phyloP scores from a whole-genome alignment of 1,140 invertebrate species.

The Drosophila subpulchrella region DNA sequence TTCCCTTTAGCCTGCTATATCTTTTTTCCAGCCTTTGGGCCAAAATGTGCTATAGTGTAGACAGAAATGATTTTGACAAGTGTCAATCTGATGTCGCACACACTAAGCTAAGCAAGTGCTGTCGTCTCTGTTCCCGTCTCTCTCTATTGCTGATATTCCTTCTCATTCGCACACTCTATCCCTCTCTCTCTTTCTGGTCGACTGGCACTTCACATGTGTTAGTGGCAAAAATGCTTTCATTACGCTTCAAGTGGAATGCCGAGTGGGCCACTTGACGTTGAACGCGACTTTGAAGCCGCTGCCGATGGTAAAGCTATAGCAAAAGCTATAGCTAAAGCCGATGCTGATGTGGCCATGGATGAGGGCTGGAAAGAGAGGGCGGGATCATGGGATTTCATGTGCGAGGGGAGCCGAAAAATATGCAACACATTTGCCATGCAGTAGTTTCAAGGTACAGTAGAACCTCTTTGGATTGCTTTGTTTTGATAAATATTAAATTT shows the following conservation, averaged over 20 bases:
- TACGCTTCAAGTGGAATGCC: constrained; percentile 77
- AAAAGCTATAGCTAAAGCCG: constrained; percentile 17
- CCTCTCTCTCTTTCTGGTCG: neutral
- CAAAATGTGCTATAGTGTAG: constrained; percentile 12
- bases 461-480: neutral
- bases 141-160: neutral
- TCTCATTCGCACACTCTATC: neutral
- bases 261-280: constrained; percentile 75
- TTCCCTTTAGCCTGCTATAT: constrained; percentile 1
- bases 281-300: constrained; percentile 57
- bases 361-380: neutral
- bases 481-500: too few species aligned
- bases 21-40: constrained; percentile 23
- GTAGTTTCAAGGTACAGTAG: constrained; percentile 3
- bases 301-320: constrained; percentile 23
- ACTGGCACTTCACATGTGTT: constrained; percentile 45
- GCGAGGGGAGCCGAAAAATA: constrained; percentile 62
- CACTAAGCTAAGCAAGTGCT: constrained; percentile 56
- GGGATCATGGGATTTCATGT: neutral
- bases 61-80: constrained; percentile 66
- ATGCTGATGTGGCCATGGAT: constrained; percentile 55
- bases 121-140: neutral
- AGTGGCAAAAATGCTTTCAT: constrained; percentile 78
- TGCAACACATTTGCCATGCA: constrained; percentile 50
- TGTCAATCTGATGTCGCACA: constrained; percentile 62